Evolutionary conservation across 2,113 vertebrate genomes (phyloP), one percentile per base, ranked within the genome.

Genomic region (Zeus faber): DNA sequence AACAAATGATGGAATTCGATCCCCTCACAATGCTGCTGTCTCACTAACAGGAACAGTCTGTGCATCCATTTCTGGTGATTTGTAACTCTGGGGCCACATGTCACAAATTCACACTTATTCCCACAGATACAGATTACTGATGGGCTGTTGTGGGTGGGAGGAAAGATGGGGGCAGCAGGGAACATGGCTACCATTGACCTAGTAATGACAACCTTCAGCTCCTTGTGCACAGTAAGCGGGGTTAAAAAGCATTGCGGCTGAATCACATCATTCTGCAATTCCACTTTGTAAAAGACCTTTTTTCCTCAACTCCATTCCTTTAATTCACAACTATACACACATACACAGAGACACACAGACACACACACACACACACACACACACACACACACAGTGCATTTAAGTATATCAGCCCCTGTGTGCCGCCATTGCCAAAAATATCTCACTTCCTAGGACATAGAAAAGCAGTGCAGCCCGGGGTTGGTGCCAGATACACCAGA

Each of bases 181-280:
- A 6, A 17, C 24, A n/a, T 44, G 43, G 22, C 22, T 43, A 64
- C n/a, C 54, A 50, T 57, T 79, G 84, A 85, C 86, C 83, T 85
- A 87, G 77, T 86, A 87, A 85, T 77, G 43, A 56, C 65, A 63
- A 63, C 66, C 58, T 69, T 10, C 31, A 33, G n/a, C n/a, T n/a
- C n/a, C n/a, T n/a, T n/a, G n/a, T n/a, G n/a, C n/a, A n/a, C n/a
- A n/a, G n/a, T n/a, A n/a, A n/a, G n/a, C n/a, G n/a, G n/a, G n/a
- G n/a, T n/a, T n/a, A n/a, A n/a, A n/a, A n/a, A n/a, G n/a, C n/a
- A n/a, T n/a, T n/a, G n/a, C n/a, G n/a, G n/a, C n/a, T n/a, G n/a
- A n/a, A n/a, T n/a, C n/a, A n/a, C n/a, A n/a, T n/a, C n/a, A n/a
- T n/a, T n/a, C n/a, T n/a, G n/a, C n/a, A n/a, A n/a, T n/a, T n/a